A percentile compares a stretch with the other conserved stretches of the same genome.
Conservation (phyloP, 2,113 vertebrate species). For the Halcyon senegalensis region DNA sequence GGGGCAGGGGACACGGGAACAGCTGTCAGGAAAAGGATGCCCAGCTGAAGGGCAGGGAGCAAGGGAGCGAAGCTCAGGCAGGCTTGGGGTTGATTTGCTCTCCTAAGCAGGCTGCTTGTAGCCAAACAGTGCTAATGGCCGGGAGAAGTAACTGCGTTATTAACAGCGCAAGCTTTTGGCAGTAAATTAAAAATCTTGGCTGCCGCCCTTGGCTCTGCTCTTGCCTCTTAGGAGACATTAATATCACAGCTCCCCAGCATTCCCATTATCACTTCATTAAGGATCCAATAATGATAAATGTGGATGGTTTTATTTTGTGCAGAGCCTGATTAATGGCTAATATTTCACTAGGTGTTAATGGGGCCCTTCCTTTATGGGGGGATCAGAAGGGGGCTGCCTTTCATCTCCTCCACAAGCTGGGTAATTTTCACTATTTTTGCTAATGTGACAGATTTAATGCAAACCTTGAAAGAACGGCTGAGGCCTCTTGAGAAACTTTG, state of each 20-base stretch:
- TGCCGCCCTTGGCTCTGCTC: constrained; percentile 63
- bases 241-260: constrained; percentile 71
- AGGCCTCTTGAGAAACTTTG: constrained; percentile 11
- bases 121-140: constrained; percentile 18
- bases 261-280: constrained; percentile 77
- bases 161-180: constrained; percentile 60
- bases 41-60: neutral
- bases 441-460: constrained; percentile 54
- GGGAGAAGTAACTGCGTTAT: constrained; percentile 24
- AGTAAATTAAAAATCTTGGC: constrained; percentile 74
- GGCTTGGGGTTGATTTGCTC: neutral
- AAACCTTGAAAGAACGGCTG: constrained; percentile 9
- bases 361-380: constrained; percentile 50
- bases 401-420: constrained; percentile 37
- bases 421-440: constrained; percentile 27
- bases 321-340: constrained; percentile 67
- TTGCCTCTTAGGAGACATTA: constrained; percentile 73
- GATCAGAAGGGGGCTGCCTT: constrained; percentile 30
- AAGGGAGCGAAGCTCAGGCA: neutral
- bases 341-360: constrained; percentile 74
- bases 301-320: constrained; percentile 65
- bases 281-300: constrained; percentile 72
- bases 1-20: neutral
- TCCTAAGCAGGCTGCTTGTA: neutral
- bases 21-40: fast-evolving